Percentiles rank a stretch among this genome's conserved stretches.
phyloP scores from a whole-genome alignment of 64 coral and sea anemone species.

The Stichodactyla mertensii region DNA sequence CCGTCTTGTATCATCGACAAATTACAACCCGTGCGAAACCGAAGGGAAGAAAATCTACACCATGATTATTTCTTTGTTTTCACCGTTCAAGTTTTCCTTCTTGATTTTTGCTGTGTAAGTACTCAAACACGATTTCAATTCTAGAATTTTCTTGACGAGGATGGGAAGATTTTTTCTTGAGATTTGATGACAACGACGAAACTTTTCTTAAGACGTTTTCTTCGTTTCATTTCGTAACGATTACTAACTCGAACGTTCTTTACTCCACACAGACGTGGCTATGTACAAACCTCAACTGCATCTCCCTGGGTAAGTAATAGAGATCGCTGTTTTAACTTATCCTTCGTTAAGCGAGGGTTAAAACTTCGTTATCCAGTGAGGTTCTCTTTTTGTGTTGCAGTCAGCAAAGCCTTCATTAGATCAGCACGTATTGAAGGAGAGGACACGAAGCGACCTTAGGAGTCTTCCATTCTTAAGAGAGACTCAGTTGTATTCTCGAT shows the following conservation, averaged over 20 bases:
- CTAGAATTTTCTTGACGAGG: neutral
- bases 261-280: constrained; percentile 12
- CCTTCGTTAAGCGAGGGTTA: neutral
- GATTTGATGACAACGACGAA: neutral
- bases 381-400: neutral
- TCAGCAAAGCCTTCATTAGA: constrained; percentile 35
- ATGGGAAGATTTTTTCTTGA: neutral
- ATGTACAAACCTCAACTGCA: constrained; percentile 5
- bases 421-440: constrained; percentile 49
- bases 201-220: neutral
- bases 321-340: neutral
- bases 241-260: neutral
- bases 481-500: constrained; percentile 82
- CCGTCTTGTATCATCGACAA: neutral
- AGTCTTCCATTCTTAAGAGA: constrained; percentile 83
- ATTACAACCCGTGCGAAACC: neutral
- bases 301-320: constrained; percentile 18
- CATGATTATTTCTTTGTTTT: constrained; percentile 4
- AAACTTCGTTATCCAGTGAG: neutral
- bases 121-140: neutral
- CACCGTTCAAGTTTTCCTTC: constrained; percentile 15
- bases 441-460: constrained; percentile 51
- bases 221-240: neutral
- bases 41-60: neutral
- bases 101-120: constrained; percentile 24